Percentiles rank a stretch among this genome's conserved stretches.
phyloP scores from a whole-genome alignment of 2,113 vertebrate species.

The Pipa parva region DNA sequence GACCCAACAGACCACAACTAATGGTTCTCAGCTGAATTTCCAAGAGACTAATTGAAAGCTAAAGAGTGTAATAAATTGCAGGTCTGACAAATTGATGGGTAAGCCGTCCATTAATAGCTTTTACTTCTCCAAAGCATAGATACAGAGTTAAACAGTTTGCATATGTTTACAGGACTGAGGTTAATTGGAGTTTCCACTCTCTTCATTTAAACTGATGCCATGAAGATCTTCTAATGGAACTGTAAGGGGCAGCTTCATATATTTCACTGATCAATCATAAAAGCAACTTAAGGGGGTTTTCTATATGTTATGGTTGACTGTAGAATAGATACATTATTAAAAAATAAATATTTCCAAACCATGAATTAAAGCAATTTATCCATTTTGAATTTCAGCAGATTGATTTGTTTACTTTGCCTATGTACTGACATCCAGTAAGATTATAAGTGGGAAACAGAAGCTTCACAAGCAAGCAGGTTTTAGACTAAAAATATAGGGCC shows the following conservation, averaged over 20 bases:
- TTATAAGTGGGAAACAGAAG: no score
- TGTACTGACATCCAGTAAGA: no score
- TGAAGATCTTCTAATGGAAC: neutral
- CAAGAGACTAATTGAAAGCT: constrained; percentile 32
- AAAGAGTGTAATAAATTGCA: constrained; percentile 16
- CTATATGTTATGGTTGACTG: neutral
- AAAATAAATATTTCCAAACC: no score
- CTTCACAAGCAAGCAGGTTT: no score
- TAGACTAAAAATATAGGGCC: no score
- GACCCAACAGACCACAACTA: constrained; percentile 39
- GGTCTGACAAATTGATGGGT: neutral
- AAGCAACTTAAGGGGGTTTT: neutral
- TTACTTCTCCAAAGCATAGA: constrained; percentile 2
- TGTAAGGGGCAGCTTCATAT: neutral
- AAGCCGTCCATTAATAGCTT: constrained; percentile 3
- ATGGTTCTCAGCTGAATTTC: constrained; percentile 33
- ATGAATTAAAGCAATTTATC: no score
- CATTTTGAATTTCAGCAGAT: no score
- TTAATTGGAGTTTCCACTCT: constrained; percentile 8
- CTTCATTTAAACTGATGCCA: constrained; percentile 8
- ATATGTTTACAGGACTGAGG: constrained; percentile 4
- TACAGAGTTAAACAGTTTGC: neutral
- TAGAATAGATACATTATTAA: neutral
- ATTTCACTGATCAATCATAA: neutral
- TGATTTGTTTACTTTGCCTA: no score